Base-by-base conservation (phyloP, 2,113 vertebrate species). In the Bothrops jararaca region DNA sequence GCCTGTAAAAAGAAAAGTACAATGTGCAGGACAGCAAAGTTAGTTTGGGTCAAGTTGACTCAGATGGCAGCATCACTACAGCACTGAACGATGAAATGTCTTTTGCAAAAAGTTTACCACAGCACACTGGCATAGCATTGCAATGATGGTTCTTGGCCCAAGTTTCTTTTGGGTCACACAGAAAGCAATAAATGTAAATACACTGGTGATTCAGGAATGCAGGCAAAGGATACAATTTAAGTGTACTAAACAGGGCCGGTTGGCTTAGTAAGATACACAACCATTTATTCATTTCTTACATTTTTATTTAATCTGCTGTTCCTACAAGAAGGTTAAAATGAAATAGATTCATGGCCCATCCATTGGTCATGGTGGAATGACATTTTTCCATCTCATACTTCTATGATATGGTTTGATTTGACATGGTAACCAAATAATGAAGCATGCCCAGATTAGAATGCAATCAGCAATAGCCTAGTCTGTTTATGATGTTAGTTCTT, bases 231-330 rank as follows among this genome's bases (percentile, higher is more conserved):
- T 60, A 92, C 7, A 90, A 89, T 53, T 45, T 91, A 86, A n/a
- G 0, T 0, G 1, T 24, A 93, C 93, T 94, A 45, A 89, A 91
- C 57, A 69, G 12, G 48, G 29, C 1, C 7, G 8, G 92, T 89
- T 90, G n/a, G 94, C 96, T 92, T 93, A 50, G 92, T 95, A 94
- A 86, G 94, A 94, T 96, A 95, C 91, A 93, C 92, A 95, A 90
- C 91, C 92, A 52, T 69, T 26, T 93, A 96, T 93, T 92, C 92
- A 52, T 48, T 91, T 58, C 9, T 91, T 48, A 94, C 94, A 95
- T 94, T 54, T 90, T 90, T 94, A 92, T 92, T 80, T 52, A 26
- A 86, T 86, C 45, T 24, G 58, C 90, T 26, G 48, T 60, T 42
- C 10, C 9, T 86, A 5, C 52, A 52, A 56, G 22, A 90, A 86